phyloP scores from a whole-genome alignment of 2,888 invertebrate species.

The Lasiommata megera region DNA sequence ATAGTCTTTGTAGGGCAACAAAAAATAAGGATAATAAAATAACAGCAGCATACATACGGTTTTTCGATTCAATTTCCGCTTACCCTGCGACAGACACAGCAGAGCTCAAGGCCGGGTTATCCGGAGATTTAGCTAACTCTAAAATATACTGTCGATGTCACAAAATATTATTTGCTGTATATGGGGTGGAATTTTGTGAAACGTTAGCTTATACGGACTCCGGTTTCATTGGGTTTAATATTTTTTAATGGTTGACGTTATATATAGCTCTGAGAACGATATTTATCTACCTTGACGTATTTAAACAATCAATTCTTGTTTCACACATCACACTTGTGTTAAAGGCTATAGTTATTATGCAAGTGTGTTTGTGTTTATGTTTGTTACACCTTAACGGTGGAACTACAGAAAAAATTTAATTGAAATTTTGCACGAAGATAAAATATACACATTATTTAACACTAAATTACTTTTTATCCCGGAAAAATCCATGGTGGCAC shows the following conservation, averaged over 20 bases:
- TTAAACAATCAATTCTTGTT: too few relatives aligned
- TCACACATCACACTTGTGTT: too few relatives aligned
- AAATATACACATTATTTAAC: too few relatives aligned
- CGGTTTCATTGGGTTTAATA: background rate
- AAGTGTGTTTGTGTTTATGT: too few relatives aligned
- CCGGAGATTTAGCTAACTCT: slow-evolving; percentile 18
- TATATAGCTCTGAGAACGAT: background rate
- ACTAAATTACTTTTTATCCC: too few relatives aligned
- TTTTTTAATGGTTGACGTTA: background rate
- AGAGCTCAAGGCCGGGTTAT: slow-evolving; percentile 10
- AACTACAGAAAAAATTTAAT: too few relatives aligned
- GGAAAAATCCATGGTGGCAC: too few relatives aligned
- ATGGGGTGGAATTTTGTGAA: slow-evolving; percentile 5
- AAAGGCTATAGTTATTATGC: too few relatives aligned
- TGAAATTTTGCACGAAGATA: too few relatives aligned
- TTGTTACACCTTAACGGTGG: too few relatives aligned
- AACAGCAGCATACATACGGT: background rate
- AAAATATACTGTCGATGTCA: slow-evolving; percentile 17
- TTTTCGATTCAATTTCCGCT: slow-evolving; percentile 16
- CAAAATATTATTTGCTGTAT: slow-evolving; percentile 10
- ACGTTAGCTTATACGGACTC: background rate
- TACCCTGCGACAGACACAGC: slow-evolving; percentile 10
- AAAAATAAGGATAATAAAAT: slow-evolving; percentile 5
- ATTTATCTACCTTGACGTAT: too few relatives aligned
- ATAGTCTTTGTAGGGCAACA: too few relatives aligned